Base-by-base conservation (phyloP, 1,140 invertebrate species). In the Platorchestia sp. region DNA sequence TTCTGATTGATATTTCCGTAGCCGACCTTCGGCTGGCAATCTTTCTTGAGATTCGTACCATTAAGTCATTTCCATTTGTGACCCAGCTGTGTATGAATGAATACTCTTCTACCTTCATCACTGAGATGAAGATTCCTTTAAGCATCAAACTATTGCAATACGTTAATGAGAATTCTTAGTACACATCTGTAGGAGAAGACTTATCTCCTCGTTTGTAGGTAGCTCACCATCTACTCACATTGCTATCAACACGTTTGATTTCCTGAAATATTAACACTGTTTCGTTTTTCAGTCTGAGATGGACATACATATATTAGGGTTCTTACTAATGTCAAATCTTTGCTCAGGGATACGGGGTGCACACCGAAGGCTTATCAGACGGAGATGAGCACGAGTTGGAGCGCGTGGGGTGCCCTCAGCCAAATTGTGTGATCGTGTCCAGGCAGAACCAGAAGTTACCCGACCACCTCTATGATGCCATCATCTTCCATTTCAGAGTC, bases 401-500 rank as follows among this genome's bases (percentile, higher is more conserved):
- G 51, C 36, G 42, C 47, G n/a, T 5, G 19, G 91, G 86, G 3
- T 27, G 89, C 41, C 96, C 95, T 45, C 91, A 96, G 91, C 95
- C 95, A 19, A 95, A 96, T 75, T 86, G 93, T 0, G 95, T 95
- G 19, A 44, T 95, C 41, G 40, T 95, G 45, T 96, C 95, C 5
- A 95, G 41, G 36, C 95, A 96, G 27, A 45, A 95, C 5, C n/a
- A 86, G 41, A 43, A 90, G 27, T 27, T 95, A 44, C 96, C 95
- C 41, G 40, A 95, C 0, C 36, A 45, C 36, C 45, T 90, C 27
- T 95, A 95, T 44, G 96, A 96, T 16, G 96, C 96, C 41, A 36
- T 96, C 47, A 95, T 96, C 27, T 96, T 96, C 95, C 96, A 96
- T 95, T 95, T 96, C 91, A 42, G 96, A 40, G 90, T 95, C 1